A percentile compares a stretch with the other conserved stretches of the same genome.
Conservation (phyloP, 2,113 vertebrate genomes). For the Notiomystis cincta region DNA sequence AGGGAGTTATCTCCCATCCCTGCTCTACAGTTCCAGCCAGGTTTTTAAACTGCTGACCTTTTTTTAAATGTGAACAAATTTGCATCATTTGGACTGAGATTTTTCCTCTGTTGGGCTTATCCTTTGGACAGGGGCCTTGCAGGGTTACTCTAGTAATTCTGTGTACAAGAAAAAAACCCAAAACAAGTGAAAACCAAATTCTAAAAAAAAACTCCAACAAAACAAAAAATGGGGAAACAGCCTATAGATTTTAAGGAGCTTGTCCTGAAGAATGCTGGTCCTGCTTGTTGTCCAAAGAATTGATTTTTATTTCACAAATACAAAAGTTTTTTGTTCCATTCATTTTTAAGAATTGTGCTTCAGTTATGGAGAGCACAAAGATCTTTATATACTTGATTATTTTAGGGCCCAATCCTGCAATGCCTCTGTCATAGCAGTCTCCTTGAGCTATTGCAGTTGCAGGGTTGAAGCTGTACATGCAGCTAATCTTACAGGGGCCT, state of each 20-base stretch:
- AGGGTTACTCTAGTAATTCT: not conserved
- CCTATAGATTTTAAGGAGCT: not conserved
- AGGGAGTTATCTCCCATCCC: not conserved
- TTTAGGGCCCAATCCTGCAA: not conserved
- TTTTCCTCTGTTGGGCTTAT: not conserved
- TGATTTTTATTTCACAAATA: constrained; percentile 17
- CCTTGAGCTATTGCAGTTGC: not conserved
- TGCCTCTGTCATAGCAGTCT: not conserved
- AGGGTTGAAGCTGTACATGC: not conserved
- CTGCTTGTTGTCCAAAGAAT: not conserved
- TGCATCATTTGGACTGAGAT: not conserved
- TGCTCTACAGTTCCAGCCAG: not conserved
- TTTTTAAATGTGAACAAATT: not conserved
- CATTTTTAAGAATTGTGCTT: constrained; percentile 15
- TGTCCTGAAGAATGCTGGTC: not conserved
- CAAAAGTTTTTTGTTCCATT: not conserved
- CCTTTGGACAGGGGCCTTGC: not conserved
- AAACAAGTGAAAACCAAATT: not conserved
- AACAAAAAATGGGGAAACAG: not conserved
- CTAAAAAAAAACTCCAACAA: rapidly evolving
- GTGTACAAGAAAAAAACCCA: not conserved
- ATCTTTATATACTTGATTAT: not conserved
- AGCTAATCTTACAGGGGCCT: not conserved
- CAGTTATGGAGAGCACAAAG: not conserved
- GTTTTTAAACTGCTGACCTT: not conserved